Base-by-base conservation (phyloP, 1,140 invertebrate species). In the Drosophila nebulosa region DNA sequence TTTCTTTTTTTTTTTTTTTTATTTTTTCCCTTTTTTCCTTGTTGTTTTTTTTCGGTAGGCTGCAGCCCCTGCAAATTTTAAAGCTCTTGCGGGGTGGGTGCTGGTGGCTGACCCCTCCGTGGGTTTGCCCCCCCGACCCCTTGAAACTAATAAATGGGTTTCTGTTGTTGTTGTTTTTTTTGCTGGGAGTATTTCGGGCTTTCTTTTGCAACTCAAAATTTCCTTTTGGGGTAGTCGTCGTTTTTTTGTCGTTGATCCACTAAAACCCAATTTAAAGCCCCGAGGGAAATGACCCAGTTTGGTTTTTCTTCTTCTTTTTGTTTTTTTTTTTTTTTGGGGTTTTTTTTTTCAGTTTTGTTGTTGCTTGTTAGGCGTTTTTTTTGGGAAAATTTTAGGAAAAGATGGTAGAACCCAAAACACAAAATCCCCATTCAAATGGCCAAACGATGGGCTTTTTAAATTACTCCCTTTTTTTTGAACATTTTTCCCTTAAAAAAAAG, bases 91-190 rank as follows among this genome's bases (percentile, higher is more conserved):
- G 65, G 53, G 52, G 58, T 24, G 24, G 24, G 63, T 46, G 59
- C 60, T 69, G 53, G 52, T 24, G n/a, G n/a, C n/a, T n/a, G 30
- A 12, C 69, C 50, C 69, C 74, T 50, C 79, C 50, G 77, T 78
- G 63, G 56, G 70, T 63, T 73, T n/a, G n/a, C n/a, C n/a, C n/a
- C n/a, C 58, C 57, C 78, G 59, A 80, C 64, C 64, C 78, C 80
- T 80, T 79, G 78, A n/a, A 80, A 80, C 78, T 76, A 79, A 72
- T 80, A 79, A 79, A 79, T 79, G 63, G n/a, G n/a, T n/a, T n/a
- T n/a, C 65, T 66, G 70, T 56, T 57, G 42, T 32, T 58, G 60
- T n/a, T n/a, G n/a, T n/a, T n/a, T n/a, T n/a, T n/a, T n/a, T n/a
- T n/a, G n/a, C n/a, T n/a, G 66, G 14, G 39, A 42, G 39, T 79